Base-by-base conservation (phyloP, 2,888 invertebrate species). In the Melanchra persicariae region DNA sequence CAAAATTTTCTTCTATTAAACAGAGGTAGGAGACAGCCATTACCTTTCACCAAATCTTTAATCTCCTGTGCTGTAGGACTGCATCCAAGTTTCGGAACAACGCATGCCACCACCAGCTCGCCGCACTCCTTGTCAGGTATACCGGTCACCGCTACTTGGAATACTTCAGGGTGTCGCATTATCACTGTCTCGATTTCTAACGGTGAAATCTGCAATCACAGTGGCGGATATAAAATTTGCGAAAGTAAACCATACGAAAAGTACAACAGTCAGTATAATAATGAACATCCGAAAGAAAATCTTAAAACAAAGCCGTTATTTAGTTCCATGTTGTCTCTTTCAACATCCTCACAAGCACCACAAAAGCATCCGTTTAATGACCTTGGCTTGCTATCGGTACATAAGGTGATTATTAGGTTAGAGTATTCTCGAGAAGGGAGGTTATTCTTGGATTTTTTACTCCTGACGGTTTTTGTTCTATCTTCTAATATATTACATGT, bases 11-110 rank as follows among this genome's bases (percentile, higher is more conserved):
- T 19, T 17, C 0, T 45, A 19, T 7, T 19, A 8, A 19, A 45
- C 5, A 4, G 10, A 54, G 2, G 10, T 24, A 22, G 9, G 0
- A 43, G 15, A 19, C 52, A 30, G 22, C 2, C 2, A 12, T 45
- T 79, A 92, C 93, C 87, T 90, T 88, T 90, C 1, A 93, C 91
- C 2, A 92, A 65, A 40, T 91, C 83, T 74, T 92, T 92, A 61
- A 93, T 91, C 58, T 93, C 91, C 54, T 91, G 86, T 0, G 91
- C 91, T 15, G 85, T 89, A 4, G 89, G 77, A 2, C 69, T 71
- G 6, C 45, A 57, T 0, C 87, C 90, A 3, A 86, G 74, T 30
- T 80, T 81, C 0, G 78, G 83, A 6, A 92, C 87, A 1, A 93
- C 88, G 24, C 89, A 93, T 0, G 93, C 93, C 0, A 91, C 88